A percentile compares a stretch with the other conserved stretches of the same genome.
Evolutionary conservation across 1,140 invertebrate genomes (phyloP).

Genomic region (Achatina immaculata): DNA sequence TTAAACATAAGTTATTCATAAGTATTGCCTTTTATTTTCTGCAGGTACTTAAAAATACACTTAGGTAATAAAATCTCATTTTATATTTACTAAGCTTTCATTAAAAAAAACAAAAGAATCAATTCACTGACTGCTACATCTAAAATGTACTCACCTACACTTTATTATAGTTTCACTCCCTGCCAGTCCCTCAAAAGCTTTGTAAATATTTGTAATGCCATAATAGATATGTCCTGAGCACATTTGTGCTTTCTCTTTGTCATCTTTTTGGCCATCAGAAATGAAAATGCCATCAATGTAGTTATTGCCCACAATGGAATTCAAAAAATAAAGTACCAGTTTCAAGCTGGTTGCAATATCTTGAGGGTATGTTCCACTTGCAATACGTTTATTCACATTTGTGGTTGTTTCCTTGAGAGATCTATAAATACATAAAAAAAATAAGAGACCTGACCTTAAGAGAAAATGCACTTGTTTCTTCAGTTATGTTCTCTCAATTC

Average conservation of each 20-base stretch:
- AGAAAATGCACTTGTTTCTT: neutral
- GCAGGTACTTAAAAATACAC: too few relatives aligned
- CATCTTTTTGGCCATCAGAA: too few relatives aligned
- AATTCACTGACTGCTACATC: too few relatives aligned
- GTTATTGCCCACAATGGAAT: conserved; percentile 4
- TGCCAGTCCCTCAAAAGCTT: neutral
- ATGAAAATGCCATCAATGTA: conserved; percentile 30
- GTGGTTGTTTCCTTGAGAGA: conserved; percentile 16
- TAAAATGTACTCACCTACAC: conserved; percentile 33
- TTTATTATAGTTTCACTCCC: neutral
- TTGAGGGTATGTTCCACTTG: conserved; percentile 8
- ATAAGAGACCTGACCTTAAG: neutral
- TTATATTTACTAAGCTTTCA: too few relatives aligned
- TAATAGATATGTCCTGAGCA: conserved; percentile 30
- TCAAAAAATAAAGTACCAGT: conserved; percentile 6
- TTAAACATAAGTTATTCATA: too few relatives aligned
- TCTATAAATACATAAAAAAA: conserved; percentile 9
- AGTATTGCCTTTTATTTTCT: too few relatives aligned
- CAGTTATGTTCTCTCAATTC: too few relatives aligned
- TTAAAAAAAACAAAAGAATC: too few relatives aligned
- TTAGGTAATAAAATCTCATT: too few relatives aligned
- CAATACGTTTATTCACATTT: conserved; percentile 18
- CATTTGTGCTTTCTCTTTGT: too few relatives aligned
- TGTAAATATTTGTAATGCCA: conserved; percentile 26
- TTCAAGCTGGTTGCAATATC: neutral